These are phyloP conservation scores for Zoanthus sociatus DNA, from an alignment of 92 coral and sea anemone species.

Conservation along the genomic window DNA sequence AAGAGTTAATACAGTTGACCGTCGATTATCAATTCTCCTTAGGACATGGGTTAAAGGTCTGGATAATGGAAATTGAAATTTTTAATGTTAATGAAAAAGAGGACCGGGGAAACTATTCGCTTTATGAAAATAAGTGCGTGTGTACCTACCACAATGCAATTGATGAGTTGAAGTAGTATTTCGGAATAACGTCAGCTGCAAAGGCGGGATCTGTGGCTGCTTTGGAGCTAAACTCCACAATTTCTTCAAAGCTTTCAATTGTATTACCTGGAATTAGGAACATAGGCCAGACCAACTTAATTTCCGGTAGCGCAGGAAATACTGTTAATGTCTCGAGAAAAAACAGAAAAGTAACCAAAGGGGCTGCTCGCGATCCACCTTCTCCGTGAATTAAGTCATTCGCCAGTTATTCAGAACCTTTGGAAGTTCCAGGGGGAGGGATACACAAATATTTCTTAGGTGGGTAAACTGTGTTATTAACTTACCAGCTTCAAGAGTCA, in stretches of 20 bases:
- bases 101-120: neutral
- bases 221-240: conserved; percentile 74
- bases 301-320: neutral
- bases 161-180: conserved; percentile 86
- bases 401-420: no score
- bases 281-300: neutral
- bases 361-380: no score
- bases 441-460: no score
- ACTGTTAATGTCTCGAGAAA: no score
- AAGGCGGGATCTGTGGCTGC: conserved; percentile 84
- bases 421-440: no score
- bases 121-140: neutral
- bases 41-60: no score
- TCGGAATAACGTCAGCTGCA: conserved; percentile 78
- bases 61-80: no score
- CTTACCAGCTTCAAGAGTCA: conserved; percentile 90
- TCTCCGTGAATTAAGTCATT: no score
- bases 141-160: conserved; percentile 84
- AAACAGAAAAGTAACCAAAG: no score
- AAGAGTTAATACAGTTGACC: no score
- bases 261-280: conserved; percentile 63
- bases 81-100: neutral
- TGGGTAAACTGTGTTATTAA: neutral
- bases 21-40: no score
- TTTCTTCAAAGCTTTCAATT: conserved; percentile 71